Evolutionary conservation across 64 coral and sea anemone species (phyloP), one percentile per base, ranked within the genome.

Genomic region (Dendronephthya gigantea): DNA sequence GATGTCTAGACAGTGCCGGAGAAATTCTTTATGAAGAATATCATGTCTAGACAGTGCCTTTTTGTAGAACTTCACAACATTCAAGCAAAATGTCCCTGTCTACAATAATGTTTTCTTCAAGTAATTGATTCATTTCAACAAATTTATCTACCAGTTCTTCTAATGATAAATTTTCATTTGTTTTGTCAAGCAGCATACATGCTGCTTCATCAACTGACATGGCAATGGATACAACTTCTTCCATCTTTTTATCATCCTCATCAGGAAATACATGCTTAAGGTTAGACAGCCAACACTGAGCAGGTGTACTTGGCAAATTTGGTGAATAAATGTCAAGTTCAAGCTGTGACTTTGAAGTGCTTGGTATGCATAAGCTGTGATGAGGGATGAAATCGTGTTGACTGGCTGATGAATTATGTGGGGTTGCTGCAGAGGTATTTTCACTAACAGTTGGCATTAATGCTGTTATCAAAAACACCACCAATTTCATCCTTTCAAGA

Each of bases 11-110:
- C n/a, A n/a, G n/a, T n/a, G n/a, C n/a, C n/a, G n/a, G n/a, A n/a
- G n/a, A n/a, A 86, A 45, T 40, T 86, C 52, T 40, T 86, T 86
- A 11, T 41, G 50, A 23, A 86, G 52, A 37, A 34, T 85, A 34
- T 0, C 47, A 31, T 1, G 12, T 9, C 52, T 50, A 25, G 43
- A 49, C 9, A 85, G 47, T 29, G 43, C 32, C 83, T 85, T 48
- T 52, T 85, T 85, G 0, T 85, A 85, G 16, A 85, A 48, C 47
- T 52, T 85, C 13, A 85, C 15, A 48, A 85, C 17, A 55, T 52
- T 37, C 9, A 48, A 50, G 41, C 83, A 85, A 16, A 58, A 50
- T 51, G 47, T 85, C 83, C 32, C 83, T 10, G 17, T 85, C 83
- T 50, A 85, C 31, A 19, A 33, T 51, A 34, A 85, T 50, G 32